Evolutionary conservation across 1,140 invertebrate species (phyloP).

Genomic region (Calycopis cecrops): DNA sequence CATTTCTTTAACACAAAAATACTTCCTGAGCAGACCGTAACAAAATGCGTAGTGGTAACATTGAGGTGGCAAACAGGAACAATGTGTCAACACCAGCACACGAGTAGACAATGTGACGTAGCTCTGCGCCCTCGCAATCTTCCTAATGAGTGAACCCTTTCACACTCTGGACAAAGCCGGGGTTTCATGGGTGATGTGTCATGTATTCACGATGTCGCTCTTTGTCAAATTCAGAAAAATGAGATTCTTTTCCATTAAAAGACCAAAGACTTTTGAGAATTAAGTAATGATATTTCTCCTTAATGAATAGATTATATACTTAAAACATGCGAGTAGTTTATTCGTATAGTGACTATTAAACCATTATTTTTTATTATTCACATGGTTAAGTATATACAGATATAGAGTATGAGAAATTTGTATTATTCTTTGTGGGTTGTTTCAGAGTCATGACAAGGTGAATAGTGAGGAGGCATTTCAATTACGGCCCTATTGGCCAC

Average conservation of each 20-base stretch:
- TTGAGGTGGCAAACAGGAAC: slow-evolving; percentile 38
- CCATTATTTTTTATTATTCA: no score
- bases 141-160: slow-evolving; percentile 74
- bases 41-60: slow-evolving; percentile 43
- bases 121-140: slow-evolving; percentile 65
- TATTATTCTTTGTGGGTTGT: no score
- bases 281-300: slow-evolving; percentile 7
- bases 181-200: slow-evolving; percentile 66
- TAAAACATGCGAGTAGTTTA: no score
- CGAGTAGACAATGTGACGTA: slow-evolving; percentile 50
- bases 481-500: no score
- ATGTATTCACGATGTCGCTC: slow-evolving; percentile 53
- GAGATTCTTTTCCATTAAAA: slow-evolving; percentile 33
- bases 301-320: neutral
- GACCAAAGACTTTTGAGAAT: slow-evolving; percentile 18
- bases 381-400: no score
- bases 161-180: slow-evolving; percentile 67
- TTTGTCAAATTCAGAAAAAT: slow-evolving; percentile 53
- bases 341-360: no score
- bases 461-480: no score
- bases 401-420: no score
- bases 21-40: slow-evolving; percentile 45
- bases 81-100: slow-evolving; percentile 41
- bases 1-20: slow-evolving; percentile 34
- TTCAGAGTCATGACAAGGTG: no score